Base-by-base conservation (phyloP, 2,888 invertebrate genomes). In the Thyatira batis region DNA sequence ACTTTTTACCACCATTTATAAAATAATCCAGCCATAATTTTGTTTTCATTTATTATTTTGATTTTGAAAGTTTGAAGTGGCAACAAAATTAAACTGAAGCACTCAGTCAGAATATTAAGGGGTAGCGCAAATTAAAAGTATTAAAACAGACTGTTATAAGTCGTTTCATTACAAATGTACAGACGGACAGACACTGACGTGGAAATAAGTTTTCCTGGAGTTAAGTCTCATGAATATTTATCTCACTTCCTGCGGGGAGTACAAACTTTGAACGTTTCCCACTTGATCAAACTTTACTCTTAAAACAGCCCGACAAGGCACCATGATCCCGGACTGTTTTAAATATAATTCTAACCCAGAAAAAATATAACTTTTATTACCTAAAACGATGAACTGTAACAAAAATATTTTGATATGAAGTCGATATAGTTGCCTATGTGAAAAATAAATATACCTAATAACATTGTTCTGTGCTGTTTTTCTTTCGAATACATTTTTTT, bases 141-240 rank as follows among this genome's bases (percentile, higher is more conserved):
- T 84, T 81, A 81, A 76, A 81, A 76, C 80, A 72, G 79, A 76
- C 79, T 79, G 80, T 80, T 84, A 80, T 80, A 84, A 83, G 80
- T 75, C 81, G 78, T 84, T 85, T 84, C 84, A 84, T 88, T 86
- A 87, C 84, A 85, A 87, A 85, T 85, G 81, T 85, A 85, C 85
- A 84, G 82, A 85, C 80, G 81, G 84, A 85, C 84, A 82, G 87
- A 84, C 78, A 81, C 83, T 85, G 87, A 85, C 87, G 87, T 84
- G 78, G 77, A 89, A 89, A 88, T 89, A 89, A 89, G 84, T 89
- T 90, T 86, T 80, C 78, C 55, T 63, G 71, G 76, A 88, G 87
- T 89, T 87, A 84, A 85, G 75, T 68, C 87, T 89, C 88, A 89
- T 91, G 90, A 91, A 90, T 91, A 91, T 91, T 91, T 89, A 91